Evolutionary conservation across 2,888 invertebrate genomes (phyloP).

Genomic region (Lithophane ornitopus): DNA sequence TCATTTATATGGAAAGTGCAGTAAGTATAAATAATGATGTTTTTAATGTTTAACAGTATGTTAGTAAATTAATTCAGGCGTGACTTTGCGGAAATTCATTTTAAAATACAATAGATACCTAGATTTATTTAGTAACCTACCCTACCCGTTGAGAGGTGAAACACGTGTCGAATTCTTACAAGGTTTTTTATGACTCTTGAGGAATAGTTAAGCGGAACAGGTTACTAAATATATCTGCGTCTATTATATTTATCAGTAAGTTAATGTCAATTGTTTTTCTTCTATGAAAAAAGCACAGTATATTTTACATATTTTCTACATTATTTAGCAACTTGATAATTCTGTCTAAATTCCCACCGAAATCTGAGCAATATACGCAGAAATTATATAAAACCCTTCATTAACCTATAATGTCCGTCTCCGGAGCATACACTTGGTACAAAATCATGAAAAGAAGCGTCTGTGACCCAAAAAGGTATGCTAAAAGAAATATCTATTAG

Average conservation of each 20-base stretch:
- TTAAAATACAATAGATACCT: no score
- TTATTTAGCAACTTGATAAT: no score
- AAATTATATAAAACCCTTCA: not conserved
- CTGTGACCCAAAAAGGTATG: conserved; percentile 20
- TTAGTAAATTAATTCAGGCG: no score
- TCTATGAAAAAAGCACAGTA: not conserved
- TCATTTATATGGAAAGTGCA: conserved; percentile 38
- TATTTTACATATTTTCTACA: not conserved
- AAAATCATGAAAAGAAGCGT: conserved; percentile 1
- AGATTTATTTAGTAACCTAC: no score
- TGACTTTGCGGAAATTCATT: no score
- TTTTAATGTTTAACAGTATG: not conserved
- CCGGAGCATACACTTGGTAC: not conserved
- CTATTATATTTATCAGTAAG: no score
- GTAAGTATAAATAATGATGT: conserved; percentile 36
- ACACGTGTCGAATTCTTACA: no score
- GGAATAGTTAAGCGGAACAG: no score
- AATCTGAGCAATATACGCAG: conserved; percentile 36
- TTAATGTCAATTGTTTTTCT: not conserved
- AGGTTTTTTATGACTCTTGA: no score
- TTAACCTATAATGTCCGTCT: not conserved
- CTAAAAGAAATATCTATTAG: conserved; percentile 40
- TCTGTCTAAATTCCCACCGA: not conserved
- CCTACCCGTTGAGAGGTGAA: no score
- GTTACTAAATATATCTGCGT: no score